phyloP scores from a whole-genome alignment of 2,113 vertebrate species.

The Sminthopsis crassicaudata region DNA sequence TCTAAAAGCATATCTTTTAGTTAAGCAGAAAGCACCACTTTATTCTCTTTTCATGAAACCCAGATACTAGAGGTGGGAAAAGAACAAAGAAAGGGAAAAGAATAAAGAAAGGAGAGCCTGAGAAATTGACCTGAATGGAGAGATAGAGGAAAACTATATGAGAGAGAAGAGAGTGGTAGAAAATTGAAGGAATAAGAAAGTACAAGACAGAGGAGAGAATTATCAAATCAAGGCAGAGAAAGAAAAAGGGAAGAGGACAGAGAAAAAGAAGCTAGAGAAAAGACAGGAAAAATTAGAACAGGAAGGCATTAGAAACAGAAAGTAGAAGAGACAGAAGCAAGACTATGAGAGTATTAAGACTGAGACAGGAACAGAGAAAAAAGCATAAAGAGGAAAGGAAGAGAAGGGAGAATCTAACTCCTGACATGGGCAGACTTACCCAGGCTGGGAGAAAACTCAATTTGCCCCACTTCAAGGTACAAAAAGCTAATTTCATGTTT shows the following conservation, averaged over 20 bases:
- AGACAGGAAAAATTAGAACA: background rate
- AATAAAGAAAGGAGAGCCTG: background rate
- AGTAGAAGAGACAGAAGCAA: background rate
- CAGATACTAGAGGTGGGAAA: background rate
- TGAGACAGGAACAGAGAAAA: background rate
- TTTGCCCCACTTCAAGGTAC: background rate
- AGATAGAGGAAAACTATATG: background rate
- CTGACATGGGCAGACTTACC: background rate
- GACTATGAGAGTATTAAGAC: background rate
- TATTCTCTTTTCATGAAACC: background rate
- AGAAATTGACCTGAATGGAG: background rate
- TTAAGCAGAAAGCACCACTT: conserved; percentile 12
- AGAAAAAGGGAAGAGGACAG: background rate
- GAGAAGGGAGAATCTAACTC: background rate
- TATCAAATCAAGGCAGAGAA: background rate
- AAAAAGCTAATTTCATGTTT: conserved; percentile 13
- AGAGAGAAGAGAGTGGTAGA: background rate
- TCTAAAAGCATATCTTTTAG: background rate
- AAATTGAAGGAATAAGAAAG: background rate
- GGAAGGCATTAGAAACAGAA: background rate
- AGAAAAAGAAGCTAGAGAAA: background rate
- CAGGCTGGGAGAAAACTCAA: background rate
- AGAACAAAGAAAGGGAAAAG: background rate
- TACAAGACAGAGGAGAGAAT: background rate
- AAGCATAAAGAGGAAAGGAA: background rate